Conservation (phyloP, 2,888 invertebrate genomes). For the Drosophila falleni region DNA sequence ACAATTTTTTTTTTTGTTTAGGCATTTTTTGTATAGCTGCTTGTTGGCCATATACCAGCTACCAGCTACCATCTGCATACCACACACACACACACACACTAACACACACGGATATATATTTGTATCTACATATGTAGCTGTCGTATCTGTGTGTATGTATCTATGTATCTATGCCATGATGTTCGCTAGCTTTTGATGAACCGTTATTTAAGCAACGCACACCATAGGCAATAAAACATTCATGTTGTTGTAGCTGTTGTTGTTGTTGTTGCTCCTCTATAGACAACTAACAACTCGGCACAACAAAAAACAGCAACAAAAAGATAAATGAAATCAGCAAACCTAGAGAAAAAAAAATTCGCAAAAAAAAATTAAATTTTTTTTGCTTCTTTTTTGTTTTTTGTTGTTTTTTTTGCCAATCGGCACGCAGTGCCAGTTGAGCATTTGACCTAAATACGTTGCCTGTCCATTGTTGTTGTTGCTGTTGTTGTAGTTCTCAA, state of each 20-base stretch:
- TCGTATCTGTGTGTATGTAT: conserved; percentile 15
- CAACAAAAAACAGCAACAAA: conserved; percentile 41
- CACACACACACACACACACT: not conserved
- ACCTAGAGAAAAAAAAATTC: conserved; percentile 39
- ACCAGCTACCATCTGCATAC: conserved; percentile 22
- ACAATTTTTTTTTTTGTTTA: conserved; percentile 31
- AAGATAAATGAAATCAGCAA: conserved; percentile 66
- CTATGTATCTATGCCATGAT: conserved; percentile 39
- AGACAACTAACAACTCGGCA: conserved; percentile 45
- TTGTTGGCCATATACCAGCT: conserved; percentile 17
- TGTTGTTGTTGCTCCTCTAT: conserved; percentile 25
- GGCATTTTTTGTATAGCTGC: conserved; percentile 42
- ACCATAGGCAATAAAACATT: conserved; percentile 58
- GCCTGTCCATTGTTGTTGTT: conserved; percentile 29
- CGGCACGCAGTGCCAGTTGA: conserved; percentile 72
- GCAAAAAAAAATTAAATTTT: conserved; percentile 47
- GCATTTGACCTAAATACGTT: conserved; percentile 74
- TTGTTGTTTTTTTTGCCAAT: conserved; percentile 69
- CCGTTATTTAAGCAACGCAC: conserved; percentile 61
- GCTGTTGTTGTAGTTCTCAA: conserved; percentile 53
- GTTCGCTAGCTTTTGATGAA: conserved; percentile 51
- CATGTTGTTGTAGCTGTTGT: conserved; percentile 13
- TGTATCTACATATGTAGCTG: conserved; percentile 6
- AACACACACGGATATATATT: not conserved
- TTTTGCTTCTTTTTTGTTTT: conserved; percentile 50